These are phyloP conservation scores for Meteorus colon DNA, from an alignment of 2,888 invertebrate genomes.

Conservation along the genomic window DNA sequence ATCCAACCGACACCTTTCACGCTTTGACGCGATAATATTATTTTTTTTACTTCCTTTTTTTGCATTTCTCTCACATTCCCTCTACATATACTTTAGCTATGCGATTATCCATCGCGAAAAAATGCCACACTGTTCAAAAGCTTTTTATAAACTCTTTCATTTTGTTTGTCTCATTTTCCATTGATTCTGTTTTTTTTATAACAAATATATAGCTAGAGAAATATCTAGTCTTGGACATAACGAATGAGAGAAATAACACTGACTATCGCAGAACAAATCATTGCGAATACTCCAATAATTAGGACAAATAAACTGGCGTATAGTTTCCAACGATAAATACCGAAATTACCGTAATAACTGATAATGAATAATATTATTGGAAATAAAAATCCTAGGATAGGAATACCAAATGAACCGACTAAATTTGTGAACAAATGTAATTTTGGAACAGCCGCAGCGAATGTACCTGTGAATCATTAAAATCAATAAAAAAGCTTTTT, in stretches of 20 bases:
- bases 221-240: slow-evolving; percentile 39
- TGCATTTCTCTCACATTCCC: slow-evolving; percentile 40
- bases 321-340: slow-evolving; percentile 58
- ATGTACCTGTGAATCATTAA: slow-evolving; percentile 50
- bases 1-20: slow-evolving; percentile 62
- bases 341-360: slow-evolving; percentile 54
- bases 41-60: slow-evolving; percentile 37
- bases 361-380: slow-evolving; percentile 57
- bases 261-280: slow-evolving; percentile 52
- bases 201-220: no score
- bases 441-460: slow-evolving; percentile 57
- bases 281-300: slow-evolving; percentile 50
- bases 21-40: slow-evolving; percentile 68
- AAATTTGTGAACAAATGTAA: slow-evolving; percentile 58
- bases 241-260: slow-evolving; percentile 49
- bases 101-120: slow-evolving; percentile 40
- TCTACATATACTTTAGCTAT: slow-evolving; percentile 44
- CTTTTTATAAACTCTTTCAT: not conserved
- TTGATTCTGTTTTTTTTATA: not conserved
- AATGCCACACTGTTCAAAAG: not conserved
- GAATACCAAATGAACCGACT: slow-evolving; percentile 56
- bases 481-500: slow-evolving; percentile 37
- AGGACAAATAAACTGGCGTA: slow-evolving; percentile 51
- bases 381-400: slow-evolving; percentile 57
- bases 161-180: not conserved